Percentiles rank a stretch among this genome's conserved stretches.
These are phyloP conservation scores for Myotis daubentonii DNA, from an alignment of 2,797 vertebrate genomes.

Conservation along the genomic window DNA sequence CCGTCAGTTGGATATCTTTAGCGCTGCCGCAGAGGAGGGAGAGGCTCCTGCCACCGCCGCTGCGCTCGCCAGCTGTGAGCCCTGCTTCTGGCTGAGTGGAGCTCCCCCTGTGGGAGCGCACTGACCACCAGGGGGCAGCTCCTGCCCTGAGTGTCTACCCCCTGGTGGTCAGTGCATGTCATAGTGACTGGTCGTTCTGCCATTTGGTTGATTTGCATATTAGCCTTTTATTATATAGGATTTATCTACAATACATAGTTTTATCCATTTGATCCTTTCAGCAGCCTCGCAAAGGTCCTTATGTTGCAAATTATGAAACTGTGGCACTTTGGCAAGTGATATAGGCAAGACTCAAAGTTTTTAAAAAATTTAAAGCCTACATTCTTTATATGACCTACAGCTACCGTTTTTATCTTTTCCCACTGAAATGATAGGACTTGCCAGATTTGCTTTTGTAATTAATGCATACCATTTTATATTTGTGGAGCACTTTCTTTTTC, in stretches of 20 bases:
- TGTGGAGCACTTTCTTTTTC: neutral
- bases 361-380: slow-evolving; percentile 39
- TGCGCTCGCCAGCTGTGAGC: too few species aligned
- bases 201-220: too few species aligned
- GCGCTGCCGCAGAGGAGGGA: too few species aligned
- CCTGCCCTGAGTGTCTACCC: too few species aligned
- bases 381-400: neutral
- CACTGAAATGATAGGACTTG: slow-evolving; percentile 1
- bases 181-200: too few species aligned
- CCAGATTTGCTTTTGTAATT: slow-evolving; percentile 30
- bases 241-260: slow-evolving; percentile 20
- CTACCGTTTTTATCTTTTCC: neutral
- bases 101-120: too few species aligned
- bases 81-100: too few species aligned
- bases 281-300: neutral
- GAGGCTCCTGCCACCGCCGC: too few species aligned
- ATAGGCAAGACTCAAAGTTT: neutral
- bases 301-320: slow-evolving; percentile 28
- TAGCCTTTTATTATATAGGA: too few species aligned
- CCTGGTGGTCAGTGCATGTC: too few species aligned
- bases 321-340: neutral
- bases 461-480: neutral
- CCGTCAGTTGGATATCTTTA: too few species aligned
- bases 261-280: slow-evolving; percentile 39
- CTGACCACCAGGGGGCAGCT: too few species aligned